phyloP scores from a whole-genome alignment of 2,888 invertebrate genomes.

The Seira ritae region DNA sequence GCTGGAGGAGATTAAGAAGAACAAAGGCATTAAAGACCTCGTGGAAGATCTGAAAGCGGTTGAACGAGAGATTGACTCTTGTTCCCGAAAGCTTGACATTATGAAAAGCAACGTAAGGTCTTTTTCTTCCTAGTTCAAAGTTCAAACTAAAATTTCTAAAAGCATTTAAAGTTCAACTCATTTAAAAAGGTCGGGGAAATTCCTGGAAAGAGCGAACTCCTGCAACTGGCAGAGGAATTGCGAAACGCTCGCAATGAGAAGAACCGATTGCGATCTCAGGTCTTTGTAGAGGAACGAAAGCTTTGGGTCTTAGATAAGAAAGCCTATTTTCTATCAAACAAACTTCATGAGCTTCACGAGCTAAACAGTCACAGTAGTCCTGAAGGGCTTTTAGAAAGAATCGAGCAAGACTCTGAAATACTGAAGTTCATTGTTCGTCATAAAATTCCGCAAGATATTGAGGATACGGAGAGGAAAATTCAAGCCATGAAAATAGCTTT shows the following conservation, averaged over 20 bases:
- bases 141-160: not conserved
- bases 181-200: conserved; percentile 80
- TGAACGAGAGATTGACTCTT: conserved; percentile 89
- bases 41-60: conserved; percentile 89
- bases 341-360: conserved; percentile 80
- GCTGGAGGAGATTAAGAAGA: conserved; percentile 80
- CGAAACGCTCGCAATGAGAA: conserved; percentile 80
- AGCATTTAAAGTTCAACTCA: not conserved
- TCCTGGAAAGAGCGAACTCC: conserved; percentile 81
- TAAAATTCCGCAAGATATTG: conserved; percentile 86
- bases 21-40: conserved; percentile 81
- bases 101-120: conserved; percentile 78
- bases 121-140: not conserved
- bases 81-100: conserved; percentile 80
- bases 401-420: conserved; percentile 86
- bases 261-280: conserved; percentile 76
- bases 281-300: conserved; percentile 39
- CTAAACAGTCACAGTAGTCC: conserved; percentile 79
- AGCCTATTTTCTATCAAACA: conserved; percentile 33
- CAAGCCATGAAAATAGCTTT: conserved; percentile 83
- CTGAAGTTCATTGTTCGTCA: conserved; percentile 86
- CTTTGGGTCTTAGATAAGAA: conserved; percentile 27
- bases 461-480: conserved; percentile 79
- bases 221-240: conserved; percentile 79
- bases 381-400: conserved; percentile 82